Conservation (phyloP, 2,113 vertebrate species). For the Equus przewalskii region DNA sequence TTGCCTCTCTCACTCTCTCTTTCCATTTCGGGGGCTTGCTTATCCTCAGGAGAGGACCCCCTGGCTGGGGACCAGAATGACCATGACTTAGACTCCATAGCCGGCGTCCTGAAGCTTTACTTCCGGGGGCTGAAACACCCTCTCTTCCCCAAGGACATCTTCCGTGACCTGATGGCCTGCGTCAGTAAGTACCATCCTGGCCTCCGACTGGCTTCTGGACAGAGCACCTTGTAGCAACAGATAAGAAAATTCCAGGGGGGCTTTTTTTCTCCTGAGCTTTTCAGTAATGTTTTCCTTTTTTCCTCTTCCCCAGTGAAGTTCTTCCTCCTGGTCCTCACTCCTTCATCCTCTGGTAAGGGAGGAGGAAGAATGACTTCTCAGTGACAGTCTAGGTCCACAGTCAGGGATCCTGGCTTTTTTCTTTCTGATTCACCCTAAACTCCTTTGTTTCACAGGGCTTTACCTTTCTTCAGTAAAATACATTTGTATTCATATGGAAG, state of each 20-base stretch:
- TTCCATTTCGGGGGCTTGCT: neutral
- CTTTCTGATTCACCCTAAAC: neutral
- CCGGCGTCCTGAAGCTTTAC: constrained; percentile 98
- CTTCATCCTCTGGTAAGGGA: neutral
- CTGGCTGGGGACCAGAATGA: constrained; percentile 98
- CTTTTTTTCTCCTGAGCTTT: neutral
- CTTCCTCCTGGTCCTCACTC: neutral
- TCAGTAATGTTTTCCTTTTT: neutral
- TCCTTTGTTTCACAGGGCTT: neutral
- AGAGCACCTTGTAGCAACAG: neutral
- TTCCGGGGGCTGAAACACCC: constrained; percentile 96
- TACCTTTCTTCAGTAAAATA: constrained; percentile 28
- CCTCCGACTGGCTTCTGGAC: neutral
- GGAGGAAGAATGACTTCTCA: neutral
- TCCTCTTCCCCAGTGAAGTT: neutral
- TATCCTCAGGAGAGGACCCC: constrained; percentile 94
- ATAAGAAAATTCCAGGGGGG: neutral
- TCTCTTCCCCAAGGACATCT: constrained; percentile 99
- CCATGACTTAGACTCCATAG: constrained; percentile 99
- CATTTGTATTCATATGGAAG: neutral
- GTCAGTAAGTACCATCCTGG: constrained; percentile 93
- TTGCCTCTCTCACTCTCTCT: constrained; percentile 26
- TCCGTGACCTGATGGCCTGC: constrained; percentile 97
- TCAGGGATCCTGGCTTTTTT: neutral
- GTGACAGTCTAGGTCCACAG: neutral